Base-by-base conservation (phyloP, 2,888 invertebrate species). In the Cremastobaeus sp. region DNA sequence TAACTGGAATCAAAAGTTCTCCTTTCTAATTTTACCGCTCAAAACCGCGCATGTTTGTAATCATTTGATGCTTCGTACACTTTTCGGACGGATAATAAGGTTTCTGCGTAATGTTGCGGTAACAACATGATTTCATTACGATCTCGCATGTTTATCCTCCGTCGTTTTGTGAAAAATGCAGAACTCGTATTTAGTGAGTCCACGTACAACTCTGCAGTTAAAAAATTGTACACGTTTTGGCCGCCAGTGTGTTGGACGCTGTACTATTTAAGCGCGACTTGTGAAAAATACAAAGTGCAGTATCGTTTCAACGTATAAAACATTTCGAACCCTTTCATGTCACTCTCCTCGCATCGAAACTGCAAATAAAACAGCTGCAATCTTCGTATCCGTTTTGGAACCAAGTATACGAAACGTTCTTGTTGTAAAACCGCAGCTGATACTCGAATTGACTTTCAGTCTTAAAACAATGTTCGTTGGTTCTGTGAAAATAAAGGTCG, bases 21-120 rank as follows among this genome's bases (percentile, higher is more conserved):
- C 11, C 32, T 1, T 18, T 60, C 9, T 41, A 30, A 6, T 30
- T 30, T 41, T n/a, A n/a, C n/a, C n/a, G n/a, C n/a, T n/a, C n/a
- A n/a, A 25, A 25, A 5, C 3, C 3, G 3, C 25, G 8, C 47
- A 62, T 20, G 21, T 37, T 39, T 8, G 20, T 54, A 15, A 35
- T 65, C 32, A 35, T 54, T 12, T 35, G 54, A 65, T 47, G 52
- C 35, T 54, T 66, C 65, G 37, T 66, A 66, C 55, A 66, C 68
- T 68, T 59, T 68, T 59, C 68, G 52, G 68, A 59, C 59, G 57
- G 52, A 68, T 59, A 59, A 59, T 68, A 59, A 48, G 50, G 52
- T 68, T 48, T 50, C 47, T 39, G 47, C 47, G 39, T 32, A 20
- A 55, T 47, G 47, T 54, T 55, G 30, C 14, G 12, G 30, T 32